phyloP scores from a whole-genome alignment of 2,797 vertebrate genomes.

The Sebastes diaconus region DNA sequence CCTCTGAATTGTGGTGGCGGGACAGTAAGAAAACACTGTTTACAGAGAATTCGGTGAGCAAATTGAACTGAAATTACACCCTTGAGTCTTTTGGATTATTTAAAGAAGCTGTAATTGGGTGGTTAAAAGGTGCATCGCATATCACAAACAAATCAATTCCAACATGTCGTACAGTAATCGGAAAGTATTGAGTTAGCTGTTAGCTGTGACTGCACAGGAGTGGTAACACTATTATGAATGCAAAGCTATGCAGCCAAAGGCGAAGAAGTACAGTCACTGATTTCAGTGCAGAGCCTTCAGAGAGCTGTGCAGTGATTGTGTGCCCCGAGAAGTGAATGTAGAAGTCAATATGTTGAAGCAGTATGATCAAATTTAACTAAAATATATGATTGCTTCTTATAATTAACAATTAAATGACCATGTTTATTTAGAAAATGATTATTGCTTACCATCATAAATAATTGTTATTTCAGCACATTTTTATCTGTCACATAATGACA shows the following conservation, averaged over 20 bases:
- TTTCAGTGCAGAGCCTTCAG: neutral
- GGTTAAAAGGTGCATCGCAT: neutral
- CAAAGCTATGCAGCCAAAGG: neutral
- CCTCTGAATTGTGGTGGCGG: neutral
- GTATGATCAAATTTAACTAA: neutral
- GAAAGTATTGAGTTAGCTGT: neutral
- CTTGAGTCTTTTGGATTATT: neutral
- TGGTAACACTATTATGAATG: neutral
- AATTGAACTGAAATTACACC: neutral
- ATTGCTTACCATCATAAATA: neutral
- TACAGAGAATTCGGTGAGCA: neutral
- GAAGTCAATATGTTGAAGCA: neutral
- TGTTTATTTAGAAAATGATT: neutral
- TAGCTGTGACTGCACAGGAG: neutral
- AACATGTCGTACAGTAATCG: neutral
- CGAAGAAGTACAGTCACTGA: neutral
- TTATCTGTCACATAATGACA: neutral
- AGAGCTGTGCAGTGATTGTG: neutral
- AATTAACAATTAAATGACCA: neutral
- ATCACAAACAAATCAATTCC: neutral
- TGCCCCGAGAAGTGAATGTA: neutral
- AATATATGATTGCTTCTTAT: neutral
- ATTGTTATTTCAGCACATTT: neutral
- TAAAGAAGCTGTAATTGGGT: neutral
- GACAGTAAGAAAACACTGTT: neutral